Conservation (phyloP, 2,113 vertebrate genomes). For the Ceyx cyanopectus region DNA sequence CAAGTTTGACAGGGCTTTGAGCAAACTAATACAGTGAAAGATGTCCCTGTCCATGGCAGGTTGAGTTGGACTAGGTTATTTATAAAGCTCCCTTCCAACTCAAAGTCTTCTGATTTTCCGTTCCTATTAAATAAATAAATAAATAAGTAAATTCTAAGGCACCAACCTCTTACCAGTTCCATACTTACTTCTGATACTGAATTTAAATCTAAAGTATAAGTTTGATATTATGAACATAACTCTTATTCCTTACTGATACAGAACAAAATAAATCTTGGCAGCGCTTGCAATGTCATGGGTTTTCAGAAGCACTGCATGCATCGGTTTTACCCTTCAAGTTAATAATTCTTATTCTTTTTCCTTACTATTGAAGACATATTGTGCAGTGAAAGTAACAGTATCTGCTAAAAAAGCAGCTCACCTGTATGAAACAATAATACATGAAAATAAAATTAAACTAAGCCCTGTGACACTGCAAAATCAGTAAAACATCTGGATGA, state of each 20-base stretch:
- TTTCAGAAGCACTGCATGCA: background rate
- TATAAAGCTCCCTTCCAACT: background rate
- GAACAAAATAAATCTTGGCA: constrained; percentile 23
- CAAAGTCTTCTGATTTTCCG: background rate
- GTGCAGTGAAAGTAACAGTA: background rate
- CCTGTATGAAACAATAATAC: background rate
- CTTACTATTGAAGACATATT: background rate
- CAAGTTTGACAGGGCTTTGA: background rate
- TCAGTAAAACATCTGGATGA: background rate
- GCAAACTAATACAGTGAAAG: background rate
- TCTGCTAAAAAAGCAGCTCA: background rate
- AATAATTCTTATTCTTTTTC: background rate
- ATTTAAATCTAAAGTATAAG: background rate
- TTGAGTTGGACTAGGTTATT: background rate
- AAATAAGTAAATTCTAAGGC: background rate
- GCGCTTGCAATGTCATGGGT: background rate
- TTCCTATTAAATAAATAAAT: background rate
- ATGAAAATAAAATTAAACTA: constrained; percentile 10
- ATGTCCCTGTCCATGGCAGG: background rate
- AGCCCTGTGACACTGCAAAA: background rate
- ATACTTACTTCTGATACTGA: constrained; percentile 1
- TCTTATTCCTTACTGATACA: constrained; percentile 43
- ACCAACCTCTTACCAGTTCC: background rate
- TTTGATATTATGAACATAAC: background rate
- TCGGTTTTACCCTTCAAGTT: background rate